These are phyloP conservation scores for Zosterops borbonicus DNA, from an alignment of 2,113 vertebrate genomes.

Conservation along the genomic window DNA sequence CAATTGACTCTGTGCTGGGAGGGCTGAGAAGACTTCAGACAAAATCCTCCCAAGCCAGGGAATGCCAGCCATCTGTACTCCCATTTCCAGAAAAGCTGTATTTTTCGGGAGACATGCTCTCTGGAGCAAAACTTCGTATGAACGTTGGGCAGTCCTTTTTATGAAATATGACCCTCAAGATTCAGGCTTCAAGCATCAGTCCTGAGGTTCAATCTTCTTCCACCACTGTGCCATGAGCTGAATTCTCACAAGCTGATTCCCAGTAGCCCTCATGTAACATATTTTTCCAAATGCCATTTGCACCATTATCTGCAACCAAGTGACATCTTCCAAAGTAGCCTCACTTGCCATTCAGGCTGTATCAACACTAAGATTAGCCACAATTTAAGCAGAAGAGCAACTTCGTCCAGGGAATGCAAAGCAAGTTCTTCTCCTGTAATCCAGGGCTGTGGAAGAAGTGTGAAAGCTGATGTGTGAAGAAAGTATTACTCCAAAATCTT, in stretches of 20 bases:
- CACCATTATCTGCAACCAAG: background rate
- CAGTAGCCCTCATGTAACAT: background rate
- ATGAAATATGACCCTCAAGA: background rate
- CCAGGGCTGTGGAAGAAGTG: background rate
- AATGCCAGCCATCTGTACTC: background rate
- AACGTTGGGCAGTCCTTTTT: background rate
- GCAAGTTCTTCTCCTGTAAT: background rate
- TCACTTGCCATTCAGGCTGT: background rate
- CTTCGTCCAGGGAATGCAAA: background rate
- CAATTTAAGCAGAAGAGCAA: background rate
- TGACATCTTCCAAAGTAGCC: background rate
- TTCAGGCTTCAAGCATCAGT: background rate
- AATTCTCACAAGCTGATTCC: background rate
- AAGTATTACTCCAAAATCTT: background rate
- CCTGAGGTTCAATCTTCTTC: background rate
- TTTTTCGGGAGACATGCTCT: background rate
- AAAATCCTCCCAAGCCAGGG: background rate
- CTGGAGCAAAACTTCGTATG: background rate
- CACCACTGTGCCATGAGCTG: background rate
- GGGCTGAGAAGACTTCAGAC: background rate
- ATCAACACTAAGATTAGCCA: background rate
- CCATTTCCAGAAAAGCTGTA: background rate
- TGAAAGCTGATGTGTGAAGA: background rate
- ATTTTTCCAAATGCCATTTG: background rate
- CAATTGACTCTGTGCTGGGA: background rate